Evolutionary conservation across 2,888 invertebrate species (phyloP).

Genomic region (Norana najaformis): DNA sequence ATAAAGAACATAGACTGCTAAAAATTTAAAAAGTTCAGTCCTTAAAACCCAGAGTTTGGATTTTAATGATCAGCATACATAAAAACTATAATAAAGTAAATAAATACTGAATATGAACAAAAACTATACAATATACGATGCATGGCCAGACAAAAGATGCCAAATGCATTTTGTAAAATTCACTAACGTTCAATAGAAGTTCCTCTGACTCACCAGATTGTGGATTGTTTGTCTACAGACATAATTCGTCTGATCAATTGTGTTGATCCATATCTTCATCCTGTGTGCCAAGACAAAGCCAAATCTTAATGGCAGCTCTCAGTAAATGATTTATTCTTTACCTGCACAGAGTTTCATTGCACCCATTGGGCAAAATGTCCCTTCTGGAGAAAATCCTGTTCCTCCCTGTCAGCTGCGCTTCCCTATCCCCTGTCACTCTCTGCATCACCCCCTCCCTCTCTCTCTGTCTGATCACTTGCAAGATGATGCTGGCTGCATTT

Average conservation of each 20-base stretch:
- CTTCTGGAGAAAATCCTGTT: neutral
- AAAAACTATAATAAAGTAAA: no score
- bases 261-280: conserved; percentile 6
- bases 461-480: neutral
- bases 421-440: neutral
- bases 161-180: no score
- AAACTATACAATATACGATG: no score
- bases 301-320: neutral
- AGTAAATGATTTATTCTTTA: neutral
- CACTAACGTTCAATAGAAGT: neutral
- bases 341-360: neutral
- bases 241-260: neutral
- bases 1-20: neutral
- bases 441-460: neutral
- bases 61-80: no score
- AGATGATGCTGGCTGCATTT: no score
- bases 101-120: no score
- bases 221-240: neutral
- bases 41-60: neutral
- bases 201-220: neutral
- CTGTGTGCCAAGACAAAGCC: neutral
- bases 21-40: neutral
- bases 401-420: neutral
- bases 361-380: no score
- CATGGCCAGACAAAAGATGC: no score